Percentiles rank a stretch among this genome's conserved stretches.
These are phyloP conservation scores for Phymanthus crucifer DNA, from an alignment of 92 coral and sea anemone genomes.

Conservation along the genomic window DNA sequence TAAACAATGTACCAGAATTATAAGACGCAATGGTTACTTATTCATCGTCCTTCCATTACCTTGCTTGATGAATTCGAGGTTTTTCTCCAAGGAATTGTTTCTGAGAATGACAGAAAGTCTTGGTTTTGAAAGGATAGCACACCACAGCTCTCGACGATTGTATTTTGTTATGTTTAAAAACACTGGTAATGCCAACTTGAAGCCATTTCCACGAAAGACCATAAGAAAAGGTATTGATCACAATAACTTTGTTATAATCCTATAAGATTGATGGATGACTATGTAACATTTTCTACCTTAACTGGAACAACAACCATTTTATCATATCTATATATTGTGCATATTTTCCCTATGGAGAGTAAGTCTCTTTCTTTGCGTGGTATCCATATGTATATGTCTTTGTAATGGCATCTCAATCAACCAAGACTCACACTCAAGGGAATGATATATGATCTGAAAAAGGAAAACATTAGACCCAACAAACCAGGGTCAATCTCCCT, in stretches of 20 bases:
- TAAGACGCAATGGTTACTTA: constrained; percentile 34
- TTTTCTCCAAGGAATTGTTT: constrained; percentile 40
- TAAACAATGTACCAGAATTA: constrained; percentile 42
- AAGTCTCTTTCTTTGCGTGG: too few relatives aligned
- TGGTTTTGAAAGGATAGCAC: constrained; percentile 41
- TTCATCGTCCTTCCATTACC: constrained; percentile 64
- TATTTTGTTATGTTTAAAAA: constrained; percentile 60
- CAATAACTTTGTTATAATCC: constrained; percentile 60
- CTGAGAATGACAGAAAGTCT: constrained; percentile 57
- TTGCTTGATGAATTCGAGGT: constrained; percentile 64
- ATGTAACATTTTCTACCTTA: not conserved
- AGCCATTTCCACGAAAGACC: constrained; percentile 50
- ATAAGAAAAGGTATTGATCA: constrained; percentile 51
- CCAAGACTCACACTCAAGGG: too few relatives aligned
- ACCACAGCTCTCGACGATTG: constrained; percentile 46
- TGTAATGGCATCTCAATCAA: too few relatives aligned
- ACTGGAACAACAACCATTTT: not conserved
- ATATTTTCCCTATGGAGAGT: too few relatives aligned
- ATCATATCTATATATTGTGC: too few relatives aligned
- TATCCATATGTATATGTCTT: too few relatives aligned
- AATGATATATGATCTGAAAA: too few relatives aligned
- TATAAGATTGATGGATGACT: constrained; percentile 10
- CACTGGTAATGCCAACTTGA: constrained; percentile 9
- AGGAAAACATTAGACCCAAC: too few relatives aligned
- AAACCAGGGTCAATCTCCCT: too few relatives aligned